phyloP scores from a whole-genome alignment of 2,797 vertebrate genomes.

The Parambassis ranga region DNA sequence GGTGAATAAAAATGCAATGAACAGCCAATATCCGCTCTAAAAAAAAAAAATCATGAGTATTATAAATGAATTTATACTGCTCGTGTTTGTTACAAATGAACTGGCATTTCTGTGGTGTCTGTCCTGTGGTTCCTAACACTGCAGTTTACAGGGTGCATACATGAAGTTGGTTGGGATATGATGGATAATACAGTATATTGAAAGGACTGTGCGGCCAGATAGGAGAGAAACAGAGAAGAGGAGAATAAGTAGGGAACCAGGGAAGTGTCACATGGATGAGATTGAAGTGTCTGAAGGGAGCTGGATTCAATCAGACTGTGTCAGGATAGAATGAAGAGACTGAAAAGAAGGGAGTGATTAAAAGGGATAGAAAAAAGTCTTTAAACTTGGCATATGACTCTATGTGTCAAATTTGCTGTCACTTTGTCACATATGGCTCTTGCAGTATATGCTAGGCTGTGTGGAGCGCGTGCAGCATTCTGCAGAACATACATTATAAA shows the following conservation, averaged over 20 bases:
- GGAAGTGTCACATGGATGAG: conserved; percentile 59
- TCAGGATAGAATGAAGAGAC: conserved; percentile 43
- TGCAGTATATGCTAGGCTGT: not conserved
- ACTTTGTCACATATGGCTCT: conserved; percentile 7
- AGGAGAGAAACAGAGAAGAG: conserved; percentile 37
- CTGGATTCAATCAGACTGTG: conserved; percentile 71
- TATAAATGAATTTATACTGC: not conserved
- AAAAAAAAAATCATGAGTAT: not conserved
- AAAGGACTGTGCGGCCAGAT: conserved; percentile 33
- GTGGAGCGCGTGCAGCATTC: not conserved
- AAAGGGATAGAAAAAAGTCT: conserved; percentile 45
- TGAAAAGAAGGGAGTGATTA: conserved; percentile 62
- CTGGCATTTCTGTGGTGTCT: not conserved
- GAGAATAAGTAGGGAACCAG: conserved; percentile 40
- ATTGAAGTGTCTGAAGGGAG: conserved; percentile 70
- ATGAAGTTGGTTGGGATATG: not conserved
- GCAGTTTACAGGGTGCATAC: not conserved
- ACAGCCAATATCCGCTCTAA: not conserved
- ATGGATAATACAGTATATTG: conserved; percentile 42
- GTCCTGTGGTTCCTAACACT: not conserved
- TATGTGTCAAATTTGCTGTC: conserved; percentile 55
- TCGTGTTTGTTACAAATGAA: not conserved
- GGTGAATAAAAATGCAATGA: conserved; percentile 3
- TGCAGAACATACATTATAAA: not conserved
- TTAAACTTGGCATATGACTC: conserved; percentile 48